These are phyloP conservation scores for Pachyramphus minor DNA, from an alignment of 2,113 vertebrate species.

Conservation along the genomic window DNA sequence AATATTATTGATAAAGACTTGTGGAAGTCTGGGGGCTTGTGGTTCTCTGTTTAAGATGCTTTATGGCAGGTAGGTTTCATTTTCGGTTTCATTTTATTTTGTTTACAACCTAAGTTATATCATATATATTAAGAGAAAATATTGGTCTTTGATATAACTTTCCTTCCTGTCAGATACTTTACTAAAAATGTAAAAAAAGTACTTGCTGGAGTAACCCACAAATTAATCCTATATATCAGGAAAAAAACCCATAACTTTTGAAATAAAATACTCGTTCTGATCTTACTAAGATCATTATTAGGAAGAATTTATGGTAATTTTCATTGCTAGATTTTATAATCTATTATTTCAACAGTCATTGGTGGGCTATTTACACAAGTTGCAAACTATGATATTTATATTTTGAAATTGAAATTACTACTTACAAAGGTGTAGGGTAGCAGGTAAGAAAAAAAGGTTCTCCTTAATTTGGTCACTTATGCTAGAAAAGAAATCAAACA, in stretches of 20 bases:
- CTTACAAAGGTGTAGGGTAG: neutral
- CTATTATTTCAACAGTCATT: neutral
- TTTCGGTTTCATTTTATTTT: neutral
- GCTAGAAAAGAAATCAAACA: neutral
- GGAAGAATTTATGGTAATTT: neutral
- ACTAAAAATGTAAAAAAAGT: neutral
- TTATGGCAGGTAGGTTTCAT: neutral
- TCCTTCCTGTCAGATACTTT: neutral
- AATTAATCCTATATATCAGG: neutral
- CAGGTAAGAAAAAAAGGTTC: neutral
- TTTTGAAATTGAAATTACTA: neutral
- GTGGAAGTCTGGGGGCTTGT: accelerated
- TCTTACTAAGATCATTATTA: neutral
- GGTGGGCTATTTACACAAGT: neutral
- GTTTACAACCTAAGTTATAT: neutral
- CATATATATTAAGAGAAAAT: neutral
- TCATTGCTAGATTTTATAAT: neutral
- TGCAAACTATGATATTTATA: neutral
- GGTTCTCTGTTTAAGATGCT: neutral
- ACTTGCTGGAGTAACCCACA: neutral
- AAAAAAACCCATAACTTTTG: neutral
- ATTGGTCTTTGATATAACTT: neutral
- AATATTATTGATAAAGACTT: neutral
- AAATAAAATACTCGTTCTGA: neutral
- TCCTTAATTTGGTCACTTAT: neutral